phyloP scores from a whole-genome alignment of 2,113 vertebrate genomes.

The Urocitellus parryii region DNA sequence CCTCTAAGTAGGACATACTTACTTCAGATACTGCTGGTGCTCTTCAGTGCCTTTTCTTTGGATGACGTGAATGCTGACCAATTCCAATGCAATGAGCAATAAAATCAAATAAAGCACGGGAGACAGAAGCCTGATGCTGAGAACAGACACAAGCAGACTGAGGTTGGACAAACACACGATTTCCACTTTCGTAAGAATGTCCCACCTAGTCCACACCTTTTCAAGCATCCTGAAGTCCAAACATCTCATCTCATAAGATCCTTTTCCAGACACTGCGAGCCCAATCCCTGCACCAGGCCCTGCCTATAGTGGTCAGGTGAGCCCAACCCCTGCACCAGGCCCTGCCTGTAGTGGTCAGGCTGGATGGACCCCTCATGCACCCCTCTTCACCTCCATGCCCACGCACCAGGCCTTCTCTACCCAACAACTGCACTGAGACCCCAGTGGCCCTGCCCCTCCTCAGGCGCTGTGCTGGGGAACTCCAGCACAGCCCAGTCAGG shows the following conservation, averaged over 20 bases:
- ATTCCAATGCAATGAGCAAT: slow-evolving; percentile 83
- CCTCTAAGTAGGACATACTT: slow-evolving; percentile 50
- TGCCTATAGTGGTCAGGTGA: too few relatives aligned
- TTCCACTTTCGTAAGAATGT: fast-evolving
- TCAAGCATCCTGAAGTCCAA: background rate
- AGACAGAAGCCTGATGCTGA: slow-evolving; percentile 85
- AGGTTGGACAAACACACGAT: background rate
- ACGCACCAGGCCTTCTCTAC: too few relatives aligned
- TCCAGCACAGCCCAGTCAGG: background rate
- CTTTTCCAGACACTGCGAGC: background rate
- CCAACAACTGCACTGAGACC: background rate
- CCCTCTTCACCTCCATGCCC: too few relatives aligned
- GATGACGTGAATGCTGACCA: slow-evolving; percentile 78
- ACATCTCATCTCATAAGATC: background rate
- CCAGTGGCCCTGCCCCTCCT: background rate
- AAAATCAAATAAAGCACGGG: slow-evolving; percentile 81
- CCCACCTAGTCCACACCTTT: too few relatives aligned
- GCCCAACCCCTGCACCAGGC: fast-evolving
- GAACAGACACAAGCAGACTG: background rate
- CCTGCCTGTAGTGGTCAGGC: too few relatives aligned
- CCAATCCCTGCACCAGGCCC: fast-evolving
- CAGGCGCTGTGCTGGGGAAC: background rate
- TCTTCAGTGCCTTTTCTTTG: slow-evolving; percentile 74
- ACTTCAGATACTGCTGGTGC: slow-evolving; percentile 88
- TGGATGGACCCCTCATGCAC: too few relatives aligned